Percentiles rank a stretch among this genome's conserved stretches.
phyloP scores from a whole-genome alignment of 2,797 vertebrate genomes.

The Phataginus tricuspis region DNA sequence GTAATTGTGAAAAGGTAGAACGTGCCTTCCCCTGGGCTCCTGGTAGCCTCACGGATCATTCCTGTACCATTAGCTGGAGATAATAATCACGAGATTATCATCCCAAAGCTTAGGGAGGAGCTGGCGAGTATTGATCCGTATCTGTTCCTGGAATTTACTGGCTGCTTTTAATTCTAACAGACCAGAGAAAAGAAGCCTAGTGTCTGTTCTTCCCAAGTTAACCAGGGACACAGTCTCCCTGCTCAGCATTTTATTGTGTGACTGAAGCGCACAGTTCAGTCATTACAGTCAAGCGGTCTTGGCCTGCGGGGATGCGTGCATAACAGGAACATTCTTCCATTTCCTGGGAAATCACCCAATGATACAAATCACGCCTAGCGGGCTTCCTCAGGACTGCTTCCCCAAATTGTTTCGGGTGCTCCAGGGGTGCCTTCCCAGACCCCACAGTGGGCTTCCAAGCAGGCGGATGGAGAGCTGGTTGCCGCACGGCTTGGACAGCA shows the following conservation, averaged over 20 bases:
- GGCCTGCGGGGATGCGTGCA: accelerated
- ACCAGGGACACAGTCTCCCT: accelerated
- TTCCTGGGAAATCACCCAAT: not conserved
- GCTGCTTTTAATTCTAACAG: not conserved
- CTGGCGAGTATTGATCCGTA: accelerated
- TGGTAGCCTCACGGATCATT: not conserved
- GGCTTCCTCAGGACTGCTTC: not conserved
- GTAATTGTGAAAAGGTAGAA: not conserved
- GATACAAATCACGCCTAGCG: accelerated
- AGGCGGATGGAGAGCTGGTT: accelerated
- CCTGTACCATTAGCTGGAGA: not conserved
- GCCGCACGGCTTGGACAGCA: accelerated
- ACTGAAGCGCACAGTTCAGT: not conserved
- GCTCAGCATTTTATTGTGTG: accelerated
- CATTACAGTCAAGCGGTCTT: not conserved
- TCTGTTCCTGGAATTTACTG: not conserved
- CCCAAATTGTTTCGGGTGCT: accelerated
- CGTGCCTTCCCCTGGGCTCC: accelerated
- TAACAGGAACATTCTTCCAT: not conserved
- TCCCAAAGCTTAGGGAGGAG: not conserved
- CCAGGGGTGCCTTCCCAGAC: not conserved
- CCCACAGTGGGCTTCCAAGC: not conserved
- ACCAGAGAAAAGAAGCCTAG: accelerated
- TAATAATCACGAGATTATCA: accelerated
- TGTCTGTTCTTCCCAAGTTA: not conserved